phyloP scores from a whole-genome alignment of 2,113 vertebrate genomes.

The Patagioenas fasciata region DNA sequence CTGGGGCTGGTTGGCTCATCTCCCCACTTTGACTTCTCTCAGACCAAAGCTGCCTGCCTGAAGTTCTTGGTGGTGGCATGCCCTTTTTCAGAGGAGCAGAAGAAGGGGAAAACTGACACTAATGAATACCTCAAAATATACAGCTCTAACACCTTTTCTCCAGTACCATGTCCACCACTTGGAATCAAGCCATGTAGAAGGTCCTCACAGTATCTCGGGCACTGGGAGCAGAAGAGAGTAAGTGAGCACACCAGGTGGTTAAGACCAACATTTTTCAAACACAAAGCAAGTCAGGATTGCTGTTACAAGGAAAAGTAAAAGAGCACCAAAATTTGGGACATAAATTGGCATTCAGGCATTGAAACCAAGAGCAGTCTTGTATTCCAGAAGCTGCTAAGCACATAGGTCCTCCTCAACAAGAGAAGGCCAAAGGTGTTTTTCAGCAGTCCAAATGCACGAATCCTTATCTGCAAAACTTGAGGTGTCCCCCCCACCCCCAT shows the following conservation, averaged over 20 bases:
- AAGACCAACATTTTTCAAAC: neutral
- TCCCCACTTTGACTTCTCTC: neutral
- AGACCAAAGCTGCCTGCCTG: neutral
- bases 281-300: neutral
- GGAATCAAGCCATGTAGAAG: neutral
- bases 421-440: neutral
- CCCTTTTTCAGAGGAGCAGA: neutral
- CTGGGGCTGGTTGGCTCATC: neutral
- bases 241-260: neutral
- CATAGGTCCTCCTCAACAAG: neutral
- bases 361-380: neutral
- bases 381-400: neutral
- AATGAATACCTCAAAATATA: neutral
- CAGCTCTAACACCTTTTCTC: neutral
- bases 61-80: neutral
- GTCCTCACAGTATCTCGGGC: neutral
- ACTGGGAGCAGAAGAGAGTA: neutral
- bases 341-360: neutral
- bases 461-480: neutral
- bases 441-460: neutral
- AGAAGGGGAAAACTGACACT: neutral
- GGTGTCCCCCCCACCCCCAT: neutral
- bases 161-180: accelerated
- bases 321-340: neutral
- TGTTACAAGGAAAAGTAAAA: neutral